Percentiles rank a stretch among this genome's conserved stretches.
phyloP scores from a whole-genome alignment of 1,140 invertebrate genomes.

The Teleogryllus occipitalis region DNA sequence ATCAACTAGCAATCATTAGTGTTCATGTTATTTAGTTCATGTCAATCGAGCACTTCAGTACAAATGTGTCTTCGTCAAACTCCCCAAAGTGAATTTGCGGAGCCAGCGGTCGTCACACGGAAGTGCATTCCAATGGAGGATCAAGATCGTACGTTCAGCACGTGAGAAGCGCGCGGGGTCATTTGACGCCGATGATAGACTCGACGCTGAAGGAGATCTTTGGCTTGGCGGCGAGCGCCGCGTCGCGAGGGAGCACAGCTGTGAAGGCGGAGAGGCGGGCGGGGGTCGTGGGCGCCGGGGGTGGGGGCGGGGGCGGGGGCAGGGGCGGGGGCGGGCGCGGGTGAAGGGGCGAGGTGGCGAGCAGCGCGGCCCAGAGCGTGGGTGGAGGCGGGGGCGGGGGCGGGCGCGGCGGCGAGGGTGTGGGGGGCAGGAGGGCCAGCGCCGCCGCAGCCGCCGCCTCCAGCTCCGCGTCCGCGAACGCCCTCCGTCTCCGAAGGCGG shows the following conservation, averaged over 20 bases:
- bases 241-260: neutral
- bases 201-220: conserved; percentile 32
- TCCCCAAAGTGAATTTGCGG: too few relatives aligned
- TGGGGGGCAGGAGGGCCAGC: neutral
- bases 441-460: conserved; percentile 33
- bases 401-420: neutral
- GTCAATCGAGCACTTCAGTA: too few relatives aligned
- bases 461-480: conserved; percentile 42
- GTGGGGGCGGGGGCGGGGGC: conserved; percentile 8
- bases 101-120: too few relatives aligned
- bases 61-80: too few relatives aligned
- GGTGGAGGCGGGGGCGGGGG: conserved; percentile 9
- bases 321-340: neutral
- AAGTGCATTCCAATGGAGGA: too few relatives aligned
- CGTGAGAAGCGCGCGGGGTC: neutral
- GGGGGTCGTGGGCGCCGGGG: neutral
- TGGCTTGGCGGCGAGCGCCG: conserved; percentile 15
- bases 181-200: conserved; percentile 27
- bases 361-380: too few relatives aligned
- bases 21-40: too few relatives aligned
- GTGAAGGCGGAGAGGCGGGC: neutral
- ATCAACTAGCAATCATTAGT: too few relatives aligned
- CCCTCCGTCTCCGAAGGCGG: conserved; percentile 38
- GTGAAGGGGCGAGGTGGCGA: too few relatives aligned
- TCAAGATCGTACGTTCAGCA: too few relatives aligned